Evolutionary conservation across 2,888 invertebrate species (phyloP).

Genomic region (Apoda limacodes): DNA sequence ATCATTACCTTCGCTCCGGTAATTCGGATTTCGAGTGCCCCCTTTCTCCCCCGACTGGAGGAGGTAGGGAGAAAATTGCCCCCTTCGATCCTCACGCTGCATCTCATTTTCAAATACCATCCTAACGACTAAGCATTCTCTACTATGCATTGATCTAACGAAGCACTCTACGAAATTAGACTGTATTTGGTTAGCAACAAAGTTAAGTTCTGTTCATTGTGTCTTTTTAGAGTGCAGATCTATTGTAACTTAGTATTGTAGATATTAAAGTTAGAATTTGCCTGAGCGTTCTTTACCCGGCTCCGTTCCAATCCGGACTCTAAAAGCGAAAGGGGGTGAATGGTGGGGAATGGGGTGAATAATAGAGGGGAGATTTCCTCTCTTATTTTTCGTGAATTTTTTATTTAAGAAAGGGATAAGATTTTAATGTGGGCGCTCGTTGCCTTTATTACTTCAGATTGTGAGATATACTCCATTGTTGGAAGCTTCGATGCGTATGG

Average conservation of each 20-base stretch:
- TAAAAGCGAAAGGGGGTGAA: conserved; percentile 26
- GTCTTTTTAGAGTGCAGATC: no score
- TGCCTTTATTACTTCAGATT: conserved; percentile 63
- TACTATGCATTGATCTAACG: conserved; percentile 31
- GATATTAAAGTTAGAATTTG: conserved; percentile 52
- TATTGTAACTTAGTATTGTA: conserved; percentile 50
- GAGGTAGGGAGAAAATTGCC: conserved; percentile 22
- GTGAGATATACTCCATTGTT: conserved; percentile 60
- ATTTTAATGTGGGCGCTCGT: conserved; percentile 66
- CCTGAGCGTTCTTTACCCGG: conserved; percentile 37
- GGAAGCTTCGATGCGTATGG: conserved; percentile 54
- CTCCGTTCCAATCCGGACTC: conserved; percentile 27
- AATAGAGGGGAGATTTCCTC: conserved; percentile 61
- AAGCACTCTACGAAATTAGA: conserved; percentile 33
- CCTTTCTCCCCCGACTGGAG: conserved; percentile 25
- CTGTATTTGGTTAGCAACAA: conserved; percentile 32
- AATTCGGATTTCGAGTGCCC: conserved; percentile 64
- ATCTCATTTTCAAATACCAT: conserved; percentile 67
- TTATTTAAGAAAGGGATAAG: conserved; percentile 71
- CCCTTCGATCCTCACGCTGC: conserved; percentile 46
- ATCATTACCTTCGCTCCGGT: conserved; percentile 69
- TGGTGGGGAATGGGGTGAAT: conserved; percentile 47
- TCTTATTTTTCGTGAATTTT: conserved; percentile 69
- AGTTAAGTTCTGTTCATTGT: conserved; percentile 29
- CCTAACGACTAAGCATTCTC: conserved; percentile 43